Evolutionary conservation across 2,797 vertebrate species (phyloP), one percentile per base, ranked within the genome.

Genomic region (Pseudomugil tenellus): DNA sequence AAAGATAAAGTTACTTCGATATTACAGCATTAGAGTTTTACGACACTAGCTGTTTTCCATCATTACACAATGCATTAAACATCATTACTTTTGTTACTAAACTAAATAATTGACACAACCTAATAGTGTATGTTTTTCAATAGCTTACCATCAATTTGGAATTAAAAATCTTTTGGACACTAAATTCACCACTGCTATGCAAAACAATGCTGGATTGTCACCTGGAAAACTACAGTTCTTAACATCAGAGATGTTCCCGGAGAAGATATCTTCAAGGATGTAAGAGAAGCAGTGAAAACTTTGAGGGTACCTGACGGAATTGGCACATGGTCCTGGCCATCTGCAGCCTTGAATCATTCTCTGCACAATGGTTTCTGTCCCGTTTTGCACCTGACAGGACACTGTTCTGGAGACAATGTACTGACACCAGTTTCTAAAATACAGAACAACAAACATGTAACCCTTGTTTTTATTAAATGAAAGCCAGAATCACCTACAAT

Each of bases 301-400:
- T 10, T 54, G 35, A 10, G 21, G 63, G 81, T 96, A 99, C 98
- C 97, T 99, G 90, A 98, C 94, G 74, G 96, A 90, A 89, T 96
- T 98, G 86, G 95, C 85, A 58, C 97, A 99, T 43, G 96, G 96
- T 84, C 96, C 96, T 0, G 97, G 97, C 97, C 98, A 99, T 23
- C 96, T 90, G 90, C 97, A 98, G 80, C 95, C 96, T 91, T 98
- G 97, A 79, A 97, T 94, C 71, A 98, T 96, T 39, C 97, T 92
- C 92, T 98, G 97, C 83, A 98, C 93, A 58, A 95, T 91, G 0
- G 96, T 95, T 81, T 98, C 96, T 0, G 96, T 96, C 52, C 97
- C 97, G 4, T 99, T 99, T 80, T 96, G 96, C 80, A 98, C 96
- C 85, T 98, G 96, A 89, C 97, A 99, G 76, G 96, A 95, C 72